phyloP scores from a whole-genome alignment of 2,888 invertebrate species.

The Nemotelus nigrinus region DNA sequence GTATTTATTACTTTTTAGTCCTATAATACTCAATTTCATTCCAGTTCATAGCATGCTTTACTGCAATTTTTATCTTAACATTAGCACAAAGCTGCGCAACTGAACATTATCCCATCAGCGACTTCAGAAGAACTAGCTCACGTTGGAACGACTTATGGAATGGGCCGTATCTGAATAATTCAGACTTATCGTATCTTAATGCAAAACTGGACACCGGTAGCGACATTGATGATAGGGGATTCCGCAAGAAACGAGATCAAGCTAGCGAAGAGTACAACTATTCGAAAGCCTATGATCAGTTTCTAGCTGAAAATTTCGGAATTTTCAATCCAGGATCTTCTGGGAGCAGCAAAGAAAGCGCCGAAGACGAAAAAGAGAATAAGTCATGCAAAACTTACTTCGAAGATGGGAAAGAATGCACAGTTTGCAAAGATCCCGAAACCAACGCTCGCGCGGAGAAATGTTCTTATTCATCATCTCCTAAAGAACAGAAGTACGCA shows the following conservation, averaged over 20 bases:
- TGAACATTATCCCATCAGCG: too few relatives aligned
- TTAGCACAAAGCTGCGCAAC: too few relatives aligned
- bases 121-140: too few relatives aligned
- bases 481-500: slow-evolving; percentile 76
- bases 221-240: neutral
- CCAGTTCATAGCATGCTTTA: too few relatives aligned
- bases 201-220: neutral
- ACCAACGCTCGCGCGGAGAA: slow-evolving; percentile 81
- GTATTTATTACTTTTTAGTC: too few relatives aligned
- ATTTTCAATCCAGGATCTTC: slow-evolving; percentile 55
- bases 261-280: slow-evolving; percentile 40
- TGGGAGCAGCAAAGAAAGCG: slow-evolving; percentile 70
- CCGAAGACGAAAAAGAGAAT: slow-evolving; percentile 71
- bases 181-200: slow-evolving; percentile 20
- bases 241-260: slow-evolving; percentile 23
- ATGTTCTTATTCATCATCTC: slow-evolving; percentile 80
- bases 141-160: too few relatives aligned
- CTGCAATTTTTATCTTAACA: too few relatives aligned
- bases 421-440: slow-evolving; percentile 77
- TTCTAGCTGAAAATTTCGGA: slow-evolving; percentile 48
- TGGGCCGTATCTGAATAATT: neutral
- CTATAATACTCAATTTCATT: too few relatives aligned
- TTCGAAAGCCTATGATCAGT: slow-evolving; percentile 46
- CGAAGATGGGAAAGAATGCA: slow-evolving; percentile 72
- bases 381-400: slow-evolving; percentile 74